phyloP scores from a whole-genome alignment of 2,888 invertebrate species.

The Ceraclea dissimilis region DNA sequence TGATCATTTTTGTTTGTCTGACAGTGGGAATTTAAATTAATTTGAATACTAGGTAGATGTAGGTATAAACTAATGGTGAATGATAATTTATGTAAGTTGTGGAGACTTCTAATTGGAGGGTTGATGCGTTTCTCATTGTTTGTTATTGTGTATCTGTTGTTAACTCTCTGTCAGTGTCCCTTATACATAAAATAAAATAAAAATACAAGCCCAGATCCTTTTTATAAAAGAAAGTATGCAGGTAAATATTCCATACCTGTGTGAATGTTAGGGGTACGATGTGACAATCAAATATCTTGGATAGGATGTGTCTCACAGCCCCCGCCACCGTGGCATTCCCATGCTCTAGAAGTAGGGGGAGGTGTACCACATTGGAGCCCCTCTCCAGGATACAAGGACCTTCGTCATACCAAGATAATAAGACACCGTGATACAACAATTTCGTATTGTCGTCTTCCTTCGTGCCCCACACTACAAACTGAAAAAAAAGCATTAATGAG shows the following conservation, averaged over 20 bases:
- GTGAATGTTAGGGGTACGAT: conserved; percentile 39
- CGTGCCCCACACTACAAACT: conserved; percentile 36
- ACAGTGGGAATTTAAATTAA: too few species aligned
- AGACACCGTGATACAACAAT: conserved; percentile 34
- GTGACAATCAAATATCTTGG: conserved; percentile 43
- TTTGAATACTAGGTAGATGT: too few species aligned
- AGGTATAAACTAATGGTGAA: too few species aligned
- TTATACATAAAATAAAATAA: too few species aligned
- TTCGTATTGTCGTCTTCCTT: conserved; percentile 31
- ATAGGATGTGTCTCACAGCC: conserved; percentile 36
- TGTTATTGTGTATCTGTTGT: too few species aligned
- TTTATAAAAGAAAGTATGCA: too few species aligned
- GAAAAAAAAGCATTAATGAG: conserved; percentile 21
- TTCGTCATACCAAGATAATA: conserved; percentile 36
- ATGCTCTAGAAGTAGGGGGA: conserved; percentile 43
- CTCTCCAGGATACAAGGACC: conserved; percentile 25
- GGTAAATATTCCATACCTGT: conserved; percentile 39
- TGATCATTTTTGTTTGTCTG: too few species aligned
- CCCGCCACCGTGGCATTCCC: conserved; percentile 37
- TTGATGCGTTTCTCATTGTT: too few species aligned
- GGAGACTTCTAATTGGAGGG: too few species aligned
- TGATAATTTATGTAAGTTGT: too few species aligned
- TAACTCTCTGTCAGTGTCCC: too few species aligned
- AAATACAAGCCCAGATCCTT: too few species aligned
- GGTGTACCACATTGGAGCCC: conserved; percentile 32